phyloP scores from a whole-genome alignment of 2,113 vertebrate genomes.

The Craseonycteris thonglongyai region DNA sequence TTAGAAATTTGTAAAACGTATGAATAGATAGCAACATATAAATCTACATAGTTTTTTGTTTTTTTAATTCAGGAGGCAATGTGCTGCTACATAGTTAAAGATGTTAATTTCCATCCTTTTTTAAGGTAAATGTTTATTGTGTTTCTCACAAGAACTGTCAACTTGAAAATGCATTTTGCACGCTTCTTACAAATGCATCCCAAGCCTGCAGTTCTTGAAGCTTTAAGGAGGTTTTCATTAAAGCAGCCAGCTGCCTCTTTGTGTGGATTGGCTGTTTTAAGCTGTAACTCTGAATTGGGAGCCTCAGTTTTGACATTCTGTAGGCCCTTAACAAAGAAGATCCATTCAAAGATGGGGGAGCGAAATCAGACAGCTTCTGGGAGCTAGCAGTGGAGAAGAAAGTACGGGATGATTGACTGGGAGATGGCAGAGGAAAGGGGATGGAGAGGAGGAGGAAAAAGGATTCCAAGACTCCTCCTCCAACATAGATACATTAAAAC shows the following conservation, averaged over 20 bases:
- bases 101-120: slow-evolving; percentile 75
- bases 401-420: slow-evolving; percentile 69
- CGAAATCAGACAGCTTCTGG: slow-evolving; percentile 68
- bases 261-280: slow-evolving; percentile 79
- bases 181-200: slow-evolving; percentile 79
- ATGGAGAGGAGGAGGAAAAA: not conserved
- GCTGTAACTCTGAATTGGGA: slow-evolving; percentile 77
- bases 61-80: slow-evolving; percentile 69
- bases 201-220: slow-evolving; percentile 77
- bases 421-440: not conserved
- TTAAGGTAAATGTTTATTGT: slow-evolving; percentile 77
- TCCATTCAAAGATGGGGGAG: slow-evolving; percentile 75
- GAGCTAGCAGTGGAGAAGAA: slow-evolving; percentile 65
- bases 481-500: slow-evolving; percentile 74
- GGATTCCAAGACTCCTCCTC: slow-evolving; percentile 73
- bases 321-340: slow-evolving; percentile 81
- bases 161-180: slow-evolving; percentile 80
- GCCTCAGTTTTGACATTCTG: slow-evolving; percentile 81
- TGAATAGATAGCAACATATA: slow-evolving; percentile 48
- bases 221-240: slow-evolving; percentile 83
- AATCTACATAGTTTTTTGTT: slow-evolving; percentile 49
- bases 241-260: slow-evolving; percentile 84
- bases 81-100: slow-evolving; percentile 69
- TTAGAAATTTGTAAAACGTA: slow-evolving; percentile 39
- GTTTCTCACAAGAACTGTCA: slow-evolving; percentile 75